These are phyloP conservation scores for Aleiodes leptofemur DNA, from an alignment of 2,888 invertebrate species.

Conservation along the genomic window DNA sequence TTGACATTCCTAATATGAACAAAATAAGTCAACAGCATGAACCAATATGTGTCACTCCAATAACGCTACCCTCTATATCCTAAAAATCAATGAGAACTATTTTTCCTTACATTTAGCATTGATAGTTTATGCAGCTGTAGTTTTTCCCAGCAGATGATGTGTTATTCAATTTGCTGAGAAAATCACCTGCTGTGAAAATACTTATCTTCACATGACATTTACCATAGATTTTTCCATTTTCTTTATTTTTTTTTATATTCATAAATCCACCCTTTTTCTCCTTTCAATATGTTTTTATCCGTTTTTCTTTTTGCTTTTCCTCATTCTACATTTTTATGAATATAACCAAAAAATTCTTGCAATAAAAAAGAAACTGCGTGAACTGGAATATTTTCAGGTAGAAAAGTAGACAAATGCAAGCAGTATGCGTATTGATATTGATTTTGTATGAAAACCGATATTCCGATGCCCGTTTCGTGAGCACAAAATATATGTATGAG, in stretches of 20 bases:
- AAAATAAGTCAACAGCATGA: too few species aligned
- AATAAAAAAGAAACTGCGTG: not conserved
- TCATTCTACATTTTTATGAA: conserved; percentile 4
- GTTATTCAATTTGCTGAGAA: conserved; percentile 7
- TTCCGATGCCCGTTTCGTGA: conserved; percentile 21
- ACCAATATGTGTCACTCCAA: too few species aligned
- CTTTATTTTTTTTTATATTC: conserved; percentile 10
- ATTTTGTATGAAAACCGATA: conserved; percentile 12
- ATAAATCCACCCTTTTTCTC: not conserved
- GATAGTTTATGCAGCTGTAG: not conserved
- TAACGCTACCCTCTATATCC: not conserved
- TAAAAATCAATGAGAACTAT: not conserved
- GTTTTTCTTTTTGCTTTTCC: too few species aligned
- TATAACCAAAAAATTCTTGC: conserved; percentile 9
- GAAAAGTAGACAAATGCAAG: not conserved
- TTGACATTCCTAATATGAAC: too few species aligned
- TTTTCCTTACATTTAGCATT: not conserved
- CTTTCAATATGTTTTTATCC: not conserved
- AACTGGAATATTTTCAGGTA: not conserved
- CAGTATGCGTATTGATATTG: conserved; percentile 4
- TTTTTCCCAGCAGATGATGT: conserved; percentile 5
- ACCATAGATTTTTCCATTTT: not conserved
- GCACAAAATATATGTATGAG: conserved; percentile 25
- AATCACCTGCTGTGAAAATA: conserved; percentile 19
- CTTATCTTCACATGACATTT: conserved; percentile 14